A percentile compares a stretch with the other conserved stretches of the same genome.
Evolutionary conservation across 2,888 invertebrate species (phyloP).

Genomic region (Caenorhabditis panamensis): DNA sequence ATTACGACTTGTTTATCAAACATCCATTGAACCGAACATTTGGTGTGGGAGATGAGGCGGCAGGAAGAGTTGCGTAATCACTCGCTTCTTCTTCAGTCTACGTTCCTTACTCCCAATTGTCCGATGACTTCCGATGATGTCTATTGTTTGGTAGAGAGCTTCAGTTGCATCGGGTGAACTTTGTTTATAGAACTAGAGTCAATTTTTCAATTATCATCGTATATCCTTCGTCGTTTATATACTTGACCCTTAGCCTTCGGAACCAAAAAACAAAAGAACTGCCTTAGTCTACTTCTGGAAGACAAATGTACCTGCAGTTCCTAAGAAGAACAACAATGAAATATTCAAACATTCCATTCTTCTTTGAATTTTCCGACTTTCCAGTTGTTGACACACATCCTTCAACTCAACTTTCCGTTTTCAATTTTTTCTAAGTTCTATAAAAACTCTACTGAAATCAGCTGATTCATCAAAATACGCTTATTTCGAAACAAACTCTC

Average conservation of each 20-base stretch:
- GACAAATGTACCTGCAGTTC: constrained; percentile 1
- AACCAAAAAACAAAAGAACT: not conserved
- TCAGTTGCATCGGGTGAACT: not conserved
- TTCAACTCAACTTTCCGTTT: not conserved
- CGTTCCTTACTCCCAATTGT: constrained; percentile 33
- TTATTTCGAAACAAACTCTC: too few relatives aligned
- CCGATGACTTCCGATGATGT: constrained; percentile 54
- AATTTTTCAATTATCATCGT: constrained; percentile 13
- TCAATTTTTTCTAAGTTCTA: not conserved
- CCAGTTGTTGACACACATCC: not conserved
- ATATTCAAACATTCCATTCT: not conserved
- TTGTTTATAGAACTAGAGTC: not conserved
- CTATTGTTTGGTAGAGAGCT: constrained; percentile 36
- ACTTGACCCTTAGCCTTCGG: not conserved
- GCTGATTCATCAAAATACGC: too few relatives aligned
- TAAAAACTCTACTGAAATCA: too few relatives aligned
- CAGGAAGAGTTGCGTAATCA: constrained; percentile 47
- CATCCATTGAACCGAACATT: constrained; percentile 39
- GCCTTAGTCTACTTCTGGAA: too few relatives aligned
- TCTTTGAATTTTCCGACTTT: not conserved
- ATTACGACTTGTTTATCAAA: constrained; percentile 52
- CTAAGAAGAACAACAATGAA: constrained; percentile 1
- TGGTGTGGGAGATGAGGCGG: constrained; percentile 1
- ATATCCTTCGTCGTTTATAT: not conserved
- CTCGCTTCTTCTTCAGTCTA: constrained; percentile 33